Conservation (phyloP, 2,888 invertebrate genomes). For the Noctua fimbriata region DNA sequence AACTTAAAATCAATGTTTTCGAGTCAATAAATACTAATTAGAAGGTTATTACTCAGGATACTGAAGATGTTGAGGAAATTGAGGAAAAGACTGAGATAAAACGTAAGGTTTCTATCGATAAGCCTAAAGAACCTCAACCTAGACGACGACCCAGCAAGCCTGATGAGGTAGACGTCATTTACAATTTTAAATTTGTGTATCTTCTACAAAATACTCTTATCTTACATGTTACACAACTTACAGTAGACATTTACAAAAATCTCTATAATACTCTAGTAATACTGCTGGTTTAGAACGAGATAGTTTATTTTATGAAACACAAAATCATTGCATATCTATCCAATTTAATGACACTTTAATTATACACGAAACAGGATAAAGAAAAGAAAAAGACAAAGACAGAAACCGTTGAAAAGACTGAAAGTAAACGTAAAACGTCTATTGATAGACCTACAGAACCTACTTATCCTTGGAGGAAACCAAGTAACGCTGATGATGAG, state of each 20-base stretch:
- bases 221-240: not conserved
- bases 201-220: not conserved
- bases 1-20: not conserved
- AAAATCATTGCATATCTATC: not conserved
- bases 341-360: constrained; percentile 8
- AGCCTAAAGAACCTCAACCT: constrained; percentile 63
- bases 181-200: constrained; percentile 4
- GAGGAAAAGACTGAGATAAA: constrained; percentile 71
- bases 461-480: constrained; percentile 65
- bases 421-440: constrained; percentile 69
- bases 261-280: not conserved
- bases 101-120: constrained; percentile 66
- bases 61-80: constrained; percentile 71
- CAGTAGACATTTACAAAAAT: not conserved
- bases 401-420: constrained; percentile 65
- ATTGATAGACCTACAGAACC: constrained; percentile 66
- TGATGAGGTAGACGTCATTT: constrained; percentile 69
- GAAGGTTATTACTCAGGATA: constrained; percentile 69
- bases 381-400: constrained; percentile 63
- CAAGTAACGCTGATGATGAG: constrained; percentile 70
- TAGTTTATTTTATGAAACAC: not conserved
- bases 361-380: constrained; percentile 54
- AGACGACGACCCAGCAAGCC: constrained; percentile 58
- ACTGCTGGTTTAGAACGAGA: not conserved
- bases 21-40: constrained; percentile 23